These are phyloP conservation scores for Salticus scenicus DNA, from an alignment of 2,888 invertebrate species.

Conservation along the genomic window DNA sequence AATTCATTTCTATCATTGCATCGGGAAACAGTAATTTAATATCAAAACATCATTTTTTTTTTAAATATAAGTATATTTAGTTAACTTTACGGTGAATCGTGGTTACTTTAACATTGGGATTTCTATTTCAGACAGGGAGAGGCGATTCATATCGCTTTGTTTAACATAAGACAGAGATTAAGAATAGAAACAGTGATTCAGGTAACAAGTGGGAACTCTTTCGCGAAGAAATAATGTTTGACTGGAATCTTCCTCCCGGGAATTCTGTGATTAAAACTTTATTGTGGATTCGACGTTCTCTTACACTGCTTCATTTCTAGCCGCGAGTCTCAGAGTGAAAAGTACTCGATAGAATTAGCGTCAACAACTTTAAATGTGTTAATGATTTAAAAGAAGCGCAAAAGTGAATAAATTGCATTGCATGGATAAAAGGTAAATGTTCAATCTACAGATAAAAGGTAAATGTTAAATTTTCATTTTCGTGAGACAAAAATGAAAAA, in stretches of 20 bases:
- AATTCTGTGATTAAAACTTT: constrained; percentile 23
- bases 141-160: not conserved
- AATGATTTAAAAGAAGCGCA: constrained; percentile 40
- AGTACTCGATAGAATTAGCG: constrained; percentile 17
- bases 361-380: constrained; percentile 41
- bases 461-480: constrained; percentile 22
- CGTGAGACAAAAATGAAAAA: constrained; percentile 1
- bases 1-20: too few species aligned
- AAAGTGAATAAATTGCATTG: not conserved
- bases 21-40: too few species aligned
- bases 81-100: too few species aligned
- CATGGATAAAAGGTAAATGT: too few species aligned
- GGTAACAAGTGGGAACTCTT: not conserved
- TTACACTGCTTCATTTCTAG: not conserved
- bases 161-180: not conserved
- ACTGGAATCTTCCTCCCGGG: constrained; percentile 9
- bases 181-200: not conserved
- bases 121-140: too few species aligned
- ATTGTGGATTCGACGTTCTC: not conserved
- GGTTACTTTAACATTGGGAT: too few species aligned
- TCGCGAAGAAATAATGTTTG: not conserved
- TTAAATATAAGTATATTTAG: too few species aligned
- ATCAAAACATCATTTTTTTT: too few species aligned
- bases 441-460: too few species aligned
- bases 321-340: not conserved